A percentile compares a stretch with the other conserved stretches of the same genome.
Conservation (phyloP, 2,888 invertebrate genomes). For the Leptinotarsa rubiginosa region DNA sequence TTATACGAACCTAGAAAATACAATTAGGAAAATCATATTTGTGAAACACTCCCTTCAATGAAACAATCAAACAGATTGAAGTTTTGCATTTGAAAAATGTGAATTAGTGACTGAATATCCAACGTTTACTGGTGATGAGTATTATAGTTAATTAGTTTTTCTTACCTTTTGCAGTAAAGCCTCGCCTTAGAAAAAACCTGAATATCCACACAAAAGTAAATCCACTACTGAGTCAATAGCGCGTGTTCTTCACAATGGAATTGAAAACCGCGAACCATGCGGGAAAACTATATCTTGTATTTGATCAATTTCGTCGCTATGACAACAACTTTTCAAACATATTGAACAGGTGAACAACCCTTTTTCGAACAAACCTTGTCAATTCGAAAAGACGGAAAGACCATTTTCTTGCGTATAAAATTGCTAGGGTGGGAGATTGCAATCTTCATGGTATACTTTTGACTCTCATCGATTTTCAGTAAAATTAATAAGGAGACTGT, state of each 20-base stretch:
- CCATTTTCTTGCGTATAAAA: neutral
- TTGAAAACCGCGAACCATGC: conserved; percentile 49
- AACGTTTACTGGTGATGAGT: neutral
- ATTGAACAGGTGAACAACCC: conserved; percentile 59
- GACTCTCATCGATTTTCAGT: conserved; percentile 5
- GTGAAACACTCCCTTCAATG: no score
- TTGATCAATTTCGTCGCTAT: conserved; percentile 62
- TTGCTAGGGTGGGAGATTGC: neutral
- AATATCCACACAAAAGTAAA: conserved; percentile 22
- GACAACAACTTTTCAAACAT: conserved; percentile 61
- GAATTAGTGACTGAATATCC: neutral
- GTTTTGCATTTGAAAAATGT: neutral
- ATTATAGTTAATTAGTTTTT: neutral
- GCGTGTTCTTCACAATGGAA: conserved; percentile 30
- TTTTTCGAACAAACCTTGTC: neutral
- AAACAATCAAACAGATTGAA: no score
- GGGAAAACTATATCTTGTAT: conserved; percentile 58
- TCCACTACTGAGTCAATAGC: conserved; percentile 21
- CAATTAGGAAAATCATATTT: no score
- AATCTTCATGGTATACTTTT: neutral
- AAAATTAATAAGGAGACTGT: no score
- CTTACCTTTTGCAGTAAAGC: conserved; percentile 8
- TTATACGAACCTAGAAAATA: no score
- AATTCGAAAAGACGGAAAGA: conserved; percentile 11
- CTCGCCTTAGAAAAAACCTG: conserved; percentile 12